A percentile compares a stretch with the other conserved stretches of the same genome.
Conservation (phyloP, 2,888 invertebrate species). For the Tiliacea aurago region DNA sequence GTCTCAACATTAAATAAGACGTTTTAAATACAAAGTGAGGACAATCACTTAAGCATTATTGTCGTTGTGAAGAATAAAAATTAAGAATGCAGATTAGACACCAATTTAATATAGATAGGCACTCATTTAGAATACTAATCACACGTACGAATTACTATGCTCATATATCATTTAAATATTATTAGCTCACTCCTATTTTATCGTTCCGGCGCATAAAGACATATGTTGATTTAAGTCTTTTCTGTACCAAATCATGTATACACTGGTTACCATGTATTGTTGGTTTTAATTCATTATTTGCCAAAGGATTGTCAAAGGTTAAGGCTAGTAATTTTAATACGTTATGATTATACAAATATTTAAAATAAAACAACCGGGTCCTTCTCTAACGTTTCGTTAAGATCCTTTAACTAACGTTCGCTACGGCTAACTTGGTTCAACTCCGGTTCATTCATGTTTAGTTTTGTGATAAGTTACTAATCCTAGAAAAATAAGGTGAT, state of each 20-base stretch:
- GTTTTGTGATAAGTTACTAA: neutral
- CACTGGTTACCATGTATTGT: neutral
- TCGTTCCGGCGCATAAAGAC: neutral
- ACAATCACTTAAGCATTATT: constrained; percentile 33
- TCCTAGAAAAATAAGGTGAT: neutral
- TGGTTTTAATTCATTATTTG: constrained; percentile 6
- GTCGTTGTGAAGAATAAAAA: constrained; percentile 33
- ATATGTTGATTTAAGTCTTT: neutral
- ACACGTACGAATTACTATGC: constrained; percentile 28
- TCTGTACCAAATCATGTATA: neutral
- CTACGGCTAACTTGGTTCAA: neutral
- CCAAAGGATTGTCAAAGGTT: neutral
- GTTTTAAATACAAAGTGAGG: neutral
- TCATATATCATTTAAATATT: constrained; percentile 24
- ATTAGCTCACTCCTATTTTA: constrained; percentile 20
- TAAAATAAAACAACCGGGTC: neutral
- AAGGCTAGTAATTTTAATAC: neutral
- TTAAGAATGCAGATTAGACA: constrained; percentile 46
- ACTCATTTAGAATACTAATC: constrained; percentile 67
- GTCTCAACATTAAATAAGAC: neutral
- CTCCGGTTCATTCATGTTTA: neutral
- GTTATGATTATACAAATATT: neutral
- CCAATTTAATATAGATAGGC: constrained; percentile 64
- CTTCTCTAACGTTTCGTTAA: too few species aligned
- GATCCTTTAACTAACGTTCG: neutral